phyloP scores from a whole-genome alignment of 2,113 vertebrate species.

The Eclectus roratus region DNA sequence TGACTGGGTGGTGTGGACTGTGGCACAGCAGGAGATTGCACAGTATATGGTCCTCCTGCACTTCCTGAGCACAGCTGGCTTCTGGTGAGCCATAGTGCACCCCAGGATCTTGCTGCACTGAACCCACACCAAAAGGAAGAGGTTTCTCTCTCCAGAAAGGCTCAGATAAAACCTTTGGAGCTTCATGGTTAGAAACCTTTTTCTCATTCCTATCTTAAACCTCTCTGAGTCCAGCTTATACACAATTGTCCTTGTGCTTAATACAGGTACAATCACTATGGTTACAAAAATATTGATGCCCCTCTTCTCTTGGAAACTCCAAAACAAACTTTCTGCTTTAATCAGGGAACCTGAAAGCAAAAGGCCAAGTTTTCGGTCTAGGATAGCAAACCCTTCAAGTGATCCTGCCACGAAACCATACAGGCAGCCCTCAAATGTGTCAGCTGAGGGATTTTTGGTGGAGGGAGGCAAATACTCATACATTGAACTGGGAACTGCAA shows the following conservation, averaged over 20 bases:
- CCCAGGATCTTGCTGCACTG: not conserved
- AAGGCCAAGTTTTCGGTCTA: not conserved
- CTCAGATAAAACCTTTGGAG: not conserved
- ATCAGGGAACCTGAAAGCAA: not conserved
- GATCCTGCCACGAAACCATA: not conserved
- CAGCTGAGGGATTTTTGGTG: not conserved
- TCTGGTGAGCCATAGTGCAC: fast-evolving
- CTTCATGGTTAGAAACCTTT: not conserved
- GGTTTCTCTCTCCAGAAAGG: not conserved
- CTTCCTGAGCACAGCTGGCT: not conserved
- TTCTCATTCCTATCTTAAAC: not conserved
- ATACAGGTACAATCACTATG: not conserved
- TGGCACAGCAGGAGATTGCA: fast-evolving
- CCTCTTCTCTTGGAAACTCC: not conserved
- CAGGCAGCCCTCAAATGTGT: not conserved
- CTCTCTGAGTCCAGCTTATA: fast-evolving
- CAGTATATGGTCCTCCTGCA: not conserved
- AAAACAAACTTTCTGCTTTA: not conserved
- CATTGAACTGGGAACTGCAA: not conserved
- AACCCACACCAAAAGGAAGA: not conserved
- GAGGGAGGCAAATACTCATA: not conserved
- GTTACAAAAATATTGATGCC: not conserved
- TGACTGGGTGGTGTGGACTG: not conserved
- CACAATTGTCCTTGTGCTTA: not conserved
- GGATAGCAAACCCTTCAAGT: not conserved